A percentile compares a stretch with the other conserved stretches of the same genome.
Evolutionary conservation across 2,113 vertebrate genomes (phyloP).

Genomic region (Malurus cyaneus): DNA sequence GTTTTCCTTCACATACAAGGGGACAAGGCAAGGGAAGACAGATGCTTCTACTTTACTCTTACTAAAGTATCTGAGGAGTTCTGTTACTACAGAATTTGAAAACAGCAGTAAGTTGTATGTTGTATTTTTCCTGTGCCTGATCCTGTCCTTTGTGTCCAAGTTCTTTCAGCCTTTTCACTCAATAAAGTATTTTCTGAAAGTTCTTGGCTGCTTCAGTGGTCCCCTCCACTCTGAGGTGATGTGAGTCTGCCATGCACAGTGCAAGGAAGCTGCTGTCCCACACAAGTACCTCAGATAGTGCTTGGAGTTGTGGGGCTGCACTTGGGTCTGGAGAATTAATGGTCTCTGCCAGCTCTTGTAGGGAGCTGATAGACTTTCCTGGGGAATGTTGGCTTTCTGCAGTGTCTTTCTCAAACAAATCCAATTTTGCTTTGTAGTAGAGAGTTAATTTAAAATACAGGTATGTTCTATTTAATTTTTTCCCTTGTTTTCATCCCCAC

Average conservation of each 20-base stretch:
- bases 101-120: not conserved
- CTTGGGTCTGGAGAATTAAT: not conserved
- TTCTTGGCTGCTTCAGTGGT: not conserved
- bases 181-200: not conserved
- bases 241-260: not conserved
- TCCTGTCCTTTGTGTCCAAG: not conserved
- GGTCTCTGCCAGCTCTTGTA: not conserved
- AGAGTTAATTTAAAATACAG: not conserved
- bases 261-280: not conserved
- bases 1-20: not conserved
- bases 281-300: not conserved
- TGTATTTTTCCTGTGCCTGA: not conserved
- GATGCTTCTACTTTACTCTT: not conserved
- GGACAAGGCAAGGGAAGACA: not conserved
- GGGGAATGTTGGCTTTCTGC: not conserved
- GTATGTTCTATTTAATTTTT: not conserved
- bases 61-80: not conserved
- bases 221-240: not conserved
- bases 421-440: not conserved
- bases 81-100: not conserved
- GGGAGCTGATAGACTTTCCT: not conserved
- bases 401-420: not conserved
- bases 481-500: not conserved
- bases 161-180: not conserved
- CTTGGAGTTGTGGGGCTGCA: not conserved